Evolutionary conservation across 92 coral and sea anemone species (phyloP).

Genomic region (Plumapathes pennacea): DNA sequence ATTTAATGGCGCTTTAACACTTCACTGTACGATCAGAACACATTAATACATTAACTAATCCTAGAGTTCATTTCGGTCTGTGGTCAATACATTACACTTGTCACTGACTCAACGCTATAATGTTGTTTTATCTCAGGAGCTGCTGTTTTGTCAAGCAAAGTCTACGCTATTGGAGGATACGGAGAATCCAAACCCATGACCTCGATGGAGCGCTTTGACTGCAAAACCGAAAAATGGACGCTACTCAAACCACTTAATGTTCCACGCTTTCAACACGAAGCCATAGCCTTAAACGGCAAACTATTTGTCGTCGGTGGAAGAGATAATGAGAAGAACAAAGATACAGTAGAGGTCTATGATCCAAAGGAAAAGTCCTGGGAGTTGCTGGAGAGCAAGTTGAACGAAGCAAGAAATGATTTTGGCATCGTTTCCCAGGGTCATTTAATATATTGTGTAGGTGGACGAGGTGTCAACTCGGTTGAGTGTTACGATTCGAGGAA

Average conservation of each 20-base stretch:
- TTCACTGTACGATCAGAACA: no score
- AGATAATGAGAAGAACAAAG: slow-evolving; percentile 65
- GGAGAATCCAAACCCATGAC: slow-evolving; percentile 69
- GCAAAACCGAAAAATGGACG: slow-evolving; percentile 73
- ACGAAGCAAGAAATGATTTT: slow-evolving; percentile 82
- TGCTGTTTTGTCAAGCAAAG: slow-evolving; percentile 52
- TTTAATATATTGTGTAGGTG: slow-evolving; percentile 82
- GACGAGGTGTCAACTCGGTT: slow-evolving; percentile 76
- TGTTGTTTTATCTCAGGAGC: slow-evolving; percentile 51
- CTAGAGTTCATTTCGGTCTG: no score
- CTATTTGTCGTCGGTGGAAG: slow-evolving; percentile 87
- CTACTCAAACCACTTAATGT: slow-evolving; percentile 52
- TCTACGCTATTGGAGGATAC: slow-evolving; percentile 95
- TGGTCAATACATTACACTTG: no score
- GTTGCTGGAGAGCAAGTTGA: slow-evolving; percentile 39
- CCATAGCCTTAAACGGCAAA: slow-evolving; percentile 36
- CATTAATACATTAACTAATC: no score
- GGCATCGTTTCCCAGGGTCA: slow-evolving; percentile 61
- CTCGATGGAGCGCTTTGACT: slow-evolving; percentile 65
- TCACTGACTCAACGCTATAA: no score
- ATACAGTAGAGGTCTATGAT: slow-evolving; percentile 70
- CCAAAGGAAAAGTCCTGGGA: slow-evolving; percentile 61
- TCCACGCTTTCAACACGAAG: slow-evolving; percentile 67
- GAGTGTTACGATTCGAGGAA: slow-evolving; percentile 60
- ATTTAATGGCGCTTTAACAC: no score